Percentiles rank a stretch among this genome's conserved stretches.
These are phyloP conservation scores for Panthera leo DNA, from an alignment of 2,113 vertebrate genomes.

Conservation along the genomic window DNA sequence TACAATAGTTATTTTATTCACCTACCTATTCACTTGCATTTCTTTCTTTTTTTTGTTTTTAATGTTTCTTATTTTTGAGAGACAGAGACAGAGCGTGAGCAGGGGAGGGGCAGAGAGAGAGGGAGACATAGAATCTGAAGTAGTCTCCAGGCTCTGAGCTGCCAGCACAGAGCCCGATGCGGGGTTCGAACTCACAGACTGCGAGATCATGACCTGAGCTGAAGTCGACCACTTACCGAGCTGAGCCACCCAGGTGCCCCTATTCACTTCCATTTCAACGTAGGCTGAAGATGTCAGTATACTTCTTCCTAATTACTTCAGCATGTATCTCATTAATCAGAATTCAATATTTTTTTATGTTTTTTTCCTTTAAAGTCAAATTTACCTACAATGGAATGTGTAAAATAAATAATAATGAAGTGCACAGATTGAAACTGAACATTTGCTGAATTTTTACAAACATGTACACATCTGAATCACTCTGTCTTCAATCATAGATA, in stretches of 20 bases:
- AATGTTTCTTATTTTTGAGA: too few relatives aligned
- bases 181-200: too few relatives aligned
- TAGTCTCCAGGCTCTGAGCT: too few relatives aligned
- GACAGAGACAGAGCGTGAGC: too few relatives aligned
- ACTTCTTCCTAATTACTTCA: not conserved
- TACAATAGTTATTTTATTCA: not conserved
- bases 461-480: not conserved
- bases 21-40: not conserved
- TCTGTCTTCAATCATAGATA: not conserved
- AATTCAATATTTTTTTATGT: not conserved
- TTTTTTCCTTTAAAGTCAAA: not conserved
- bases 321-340: not conserved
- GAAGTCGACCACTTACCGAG: too few relatives aligned
- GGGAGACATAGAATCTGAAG: too few relatives aligned
- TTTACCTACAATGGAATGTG: not conserved
- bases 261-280: not conserved
- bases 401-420: not conserved
- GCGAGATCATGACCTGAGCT: too few relatives aligned
- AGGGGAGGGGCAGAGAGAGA: too few relatives aligned
- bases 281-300: not conserved
- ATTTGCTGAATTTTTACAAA: not conserved
- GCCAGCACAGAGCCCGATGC: too few relatives aligned
- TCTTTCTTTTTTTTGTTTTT: not conserved
- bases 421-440: not conserved
- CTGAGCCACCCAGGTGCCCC: too few relatives aligned